Base-by-base conservation (phyloP, 1,140 invertebrate species). In the Brachionus calyciflorus region DNA sequence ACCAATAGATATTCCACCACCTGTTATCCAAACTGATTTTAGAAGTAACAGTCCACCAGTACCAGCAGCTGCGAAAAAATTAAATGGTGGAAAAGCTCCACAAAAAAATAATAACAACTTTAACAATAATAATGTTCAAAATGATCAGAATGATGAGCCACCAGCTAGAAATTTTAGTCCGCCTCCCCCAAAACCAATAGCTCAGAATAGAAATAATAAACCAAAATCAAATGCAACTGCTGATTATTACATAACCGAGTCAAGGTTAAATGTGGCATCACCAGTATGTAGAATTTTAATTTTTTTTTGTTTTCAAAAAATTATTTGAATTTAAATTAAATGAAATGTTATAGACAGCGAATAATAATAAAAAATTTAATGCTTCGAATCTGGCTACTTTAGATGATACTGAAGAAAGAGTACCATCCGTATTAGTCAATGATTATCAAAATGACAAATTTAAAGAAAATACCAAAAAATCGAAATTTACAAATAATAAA, bases 231-330 rank as follows among this genome's bases (percentile, higher is more conserved):
- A 37, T 33, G 30, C 46, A 5, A 73, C 69, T 1, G 69, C 69
- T 28, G 69, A 73, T 30, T 73, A 73, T n/a, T 73, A 73, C 12
- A 41, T 73, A 2, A 73, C 69, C 24, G 69, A 73, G 21, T 73
- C 69, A 24, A 28, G 69, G 12, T 17, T 73, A 3, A 73, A 73
- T 33, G 46, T 73, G 19, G 49, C 69, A 12, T 73, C 69, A 12
- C 69, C 69, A 28, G 69, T 73, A 73, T 51, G 69, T 51, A n/a
- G n/a, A n/a, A n/a, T n/a, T n/a, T n/a, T 30, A 19, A 46, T 26
- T 21, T 4, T n/a, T 33, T 5, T 30, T 17, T 14, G n/a, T 33
- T 69, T 60, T 33, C 12, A 21, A 53, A 21, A 57, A 57, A 60
- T n/a, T n/a, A n/a, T n/a, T n/a, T n/a, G n/a, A n/a, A 21, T 53